These are phyloP conservation scores for Harlomillsia oculata DNA, from an alignment of 1,140 invertebrate genomes.

Conservation along the genomic window DNA sequence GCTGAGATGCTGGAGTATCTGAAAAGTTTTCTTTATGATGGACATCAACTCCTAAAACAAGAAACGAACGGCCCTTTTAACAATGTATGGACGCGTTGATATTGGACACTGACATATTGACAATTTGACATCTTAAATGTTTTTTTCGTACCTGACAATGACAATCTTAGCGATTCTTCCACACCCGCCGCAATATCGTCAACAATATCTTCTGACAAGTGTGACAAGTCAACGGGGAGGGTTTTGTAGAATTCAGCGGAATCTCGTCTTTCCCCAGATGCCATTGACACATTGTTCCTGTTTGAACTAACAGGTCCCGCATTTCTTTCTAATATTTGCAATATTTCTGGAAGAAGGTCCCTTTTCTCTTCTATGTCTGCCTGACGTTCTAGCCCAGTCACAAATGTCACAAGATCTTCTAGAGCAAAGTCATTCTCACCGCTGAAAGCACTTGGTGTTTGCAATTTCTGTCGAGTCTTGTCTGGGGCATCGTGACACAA, in stretches of 20 bases:
- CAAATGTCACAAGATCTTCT: constrained; percentile 14
- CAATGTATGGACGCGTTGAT: background rate
- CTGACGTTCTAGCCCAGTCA: constrained; percentile 16
- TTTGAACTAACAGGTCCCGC: background rate
- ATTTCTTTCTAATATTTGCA: constrained; percentile 5
- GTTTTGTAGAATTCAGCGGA: background rate
- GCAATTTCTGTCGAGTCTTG: too few relatives aligned
- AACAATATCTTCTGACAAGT: constrained; percentile 26
- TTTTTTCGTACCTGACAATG: constrained; percentile 7
- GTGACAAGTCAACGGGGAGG: constrained; percentile 16
- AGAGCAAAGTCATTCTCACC: background rate
- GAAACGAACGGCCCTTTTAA: background rate
- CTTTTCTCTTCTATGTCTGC: constrained; percentile 17
- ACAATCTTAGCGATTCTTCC: constrained; percentile 21
- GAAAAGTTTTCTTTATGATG: background rate
- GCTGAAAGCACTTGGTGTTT: too few relatives aligned
- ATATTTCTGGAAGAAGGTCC: constrained; percentile 11
- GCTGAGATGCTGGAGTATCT: background rate
- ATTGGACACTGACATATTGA: background rate
- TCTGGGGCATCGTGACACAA: too few relatives aligned
- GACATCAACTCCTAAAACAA: background rate
- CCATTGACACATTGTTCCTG: background rate
- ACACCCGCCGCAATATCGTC: constrained; percentile 22
- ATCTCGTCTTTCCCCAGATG: background rate
- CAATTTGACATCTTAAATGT: background rate